Base-by-base conservation (phyloP, 23 tunicate genomes). In the Halocynthia roretzi region DNA sequence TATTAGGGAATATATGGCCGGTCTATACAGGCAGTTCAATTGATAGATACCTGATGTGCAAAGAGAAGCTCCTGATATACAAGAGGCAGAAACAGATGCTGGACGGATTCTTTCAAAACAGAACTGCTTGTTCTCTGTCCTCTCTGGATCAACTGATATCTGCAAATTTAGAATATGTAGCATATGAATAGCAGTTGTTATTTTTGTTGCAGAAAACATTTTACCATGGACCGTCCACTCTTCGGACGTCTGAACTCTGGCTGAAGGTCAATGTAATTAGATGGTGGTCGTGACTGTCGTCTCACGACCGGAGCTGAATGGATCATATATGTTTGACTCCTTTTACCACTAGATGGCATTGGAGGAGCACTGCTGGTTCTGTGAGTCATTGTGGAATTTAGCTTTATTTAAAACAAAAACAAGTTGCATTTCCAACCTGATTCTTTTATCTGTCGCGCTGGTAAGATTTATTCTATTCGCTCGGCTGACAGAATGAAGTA, bases 321-420 rank as follows among this genome's bases (percentile, higher is more conserved):
- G 10, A 50, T 70, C 8, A 49, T 9, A 9, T 19, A 31, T 31
- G 44, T 31, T 31, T 31, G 44, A 31, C 44, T 31, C 44, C 44
- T 31, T 31, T 31, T 31, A 31, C 44, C 44, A 31, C 44, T 31
- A 31, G 22, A 8, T 54, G 63, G 23, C 21, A 8, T 54, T 8
- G 78, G 70, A 22, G 78, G 78, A 54, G 78, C 78, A 56, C 78
- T 74, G 15, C 22, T 54, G 64, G 62, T 74, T 54, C 78, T 74
- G 31, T 21, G 5, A 67, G 22, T 67, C 22, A n/a, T 21, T 15
- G n/a, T 60, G 1, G 17, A 60, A 60, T 15, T 18, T 60, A 60
- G 18, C 17, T 60, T 60, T 18, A 19, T 50, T 11, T 67, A 67
- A 14, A 0, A 31, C 1, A 4, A 1, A 31, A 31, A 31, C 44